A percentile compares a stretch with the other conserved stretches of the same genome.
These are phyloP conservation scores for Diplolepis rosae DNA, from an alignment of 2,888 invertebrate genomes.

Conservation along the genomic window DNA sequence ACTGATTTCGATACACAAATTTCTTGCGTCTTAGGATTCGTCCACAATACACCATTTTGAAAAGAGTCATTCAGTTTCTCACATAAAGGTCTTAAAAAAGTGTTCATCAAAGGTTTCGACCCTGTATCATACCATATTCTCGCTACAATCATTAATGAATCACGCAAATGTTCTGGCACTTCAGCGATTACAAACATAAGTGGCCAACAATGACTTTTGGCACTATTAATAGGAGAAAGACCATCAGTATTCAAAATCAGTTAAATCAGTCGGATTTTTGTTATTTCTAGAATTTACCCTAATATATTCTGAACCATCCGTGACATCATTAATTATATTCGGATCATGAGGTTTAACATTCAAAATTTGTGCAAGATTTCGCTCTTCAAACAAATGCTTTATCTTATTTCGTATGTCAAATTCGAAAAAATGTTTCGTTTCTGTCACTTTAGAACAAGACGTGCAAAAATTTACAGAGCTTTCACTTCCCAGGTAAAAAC, in stretches of 20 bases:
- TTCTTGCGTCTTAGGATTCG: slow-evolving; percentile 32
- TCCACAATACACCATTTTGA: slow-evolving; percentile 35
- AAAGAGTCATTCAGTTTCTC: slow-evolving; percentile 35
- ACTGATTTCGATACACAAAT: slow-evolving; percentile 25
- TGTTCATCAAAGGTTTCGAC: slow-evolving; percentile 36
- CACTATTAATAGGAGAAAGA: slow-evolving; percentile 35
- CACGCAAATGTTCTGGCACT: slow-evolving; percentile 36
- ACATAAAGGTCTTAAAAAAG: slow-evolving; percentile 37
- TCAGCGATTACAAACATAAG: slow-evolving; percentile 42
- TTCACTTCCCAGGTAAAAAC: slow-evolving; percentile 21
- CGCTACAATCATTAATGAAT: slow-evolving; percentile 33
- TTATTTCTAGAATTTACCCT: slow-evolving; percentile 36
- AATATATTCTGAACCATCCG: slow-evolving; percentile 44
- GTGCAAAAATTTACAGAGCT: slow-evolving; percentile 23
- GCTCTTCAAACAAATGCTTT: slow-evolving; percentile 40
- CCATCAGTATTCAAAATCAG: slow-evolving; percentile 45
- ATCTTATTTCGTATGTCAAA: slow-evolving; percentile 41
- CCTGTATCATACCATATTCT: slow-evolving; percentile 40
- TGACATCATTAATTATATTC: slow-evolving; percentile 36
- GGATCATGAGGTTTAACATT: not conserved
- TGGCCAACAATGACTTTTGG: slow-evolving; percentile 37
- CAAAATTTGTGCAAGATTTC: slow-evolving; percentile 36
- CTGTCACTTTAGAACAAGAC: slow-evolving; percentile 36
- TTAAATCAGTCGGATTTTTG: slow-evolving; percentile 36
- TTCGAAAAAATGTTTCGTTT: slow-evolving; percentile 43